These are phyloP conservation scores for Cephalopholis sonnerati DNA, from an alignment of 2,113 vertebrate species.

Conservation along the genomic window DNA sequence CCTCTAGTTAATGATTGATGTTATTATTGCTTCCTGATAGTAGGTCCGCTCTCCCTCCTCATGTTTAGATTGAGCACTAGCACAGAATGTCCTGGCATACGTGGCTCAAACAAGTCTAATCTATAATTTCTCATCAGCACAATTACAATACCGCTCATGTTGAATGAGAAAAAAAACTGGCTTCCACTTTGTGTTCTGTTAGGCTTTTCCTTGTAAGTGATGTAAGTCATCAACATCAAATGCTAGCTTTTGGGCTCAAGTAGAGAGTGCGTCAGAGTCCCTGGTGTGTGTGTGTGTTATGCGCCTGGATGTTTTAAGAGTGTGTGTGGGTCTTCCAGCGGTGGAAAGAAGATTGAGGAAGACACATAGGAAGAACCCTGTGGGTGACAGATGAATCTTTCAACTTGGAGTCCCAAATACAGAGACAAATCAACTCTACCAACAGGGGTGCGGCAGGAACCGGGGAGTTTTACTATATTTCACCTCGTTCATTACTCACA, in stretches of 20 bases:
- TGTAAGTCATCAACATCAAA: constrained; percentile 35
- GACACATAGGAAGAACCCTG: constrained; percentile 62
- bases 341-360: constrained; percentile 71
- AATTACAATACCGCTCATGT: neutral
- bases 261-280: constrained; percentile 26
- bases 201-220: constrained; percentile 10
- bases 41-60: neutral
- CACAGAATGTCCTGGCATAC: constrained; percentile 32
- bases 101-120: constrained; percentile 38
- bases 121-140: constrained; percentile 20
- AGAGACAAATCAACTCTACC: constrained; percentile 74
- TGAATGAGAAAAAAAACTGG: neutral
- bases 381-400: constrained; percentile 72
- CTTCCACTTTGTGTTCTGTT: constrained; percentile 18
- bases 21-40: constrained; percentile 28
- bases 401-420: constrained; percentile 66
- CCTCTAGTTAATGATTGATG: constrained; percentile 17
- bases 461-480: constrained; percentile 58
- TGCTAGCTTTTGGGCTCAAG: constrained; percentile 21
- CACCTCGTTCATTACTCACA: constrained; percentile 68
- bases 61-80: constrained; percentile 33
- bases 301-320: constrained; percentile 51
- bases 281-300: constrained; percentile 40
- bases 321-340: constrained; percentile 39
- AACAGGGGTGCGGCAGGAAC: constrained; percentile 48